Base-by-base conservation (phyloP, 2,797 vertebrate genomes). In the Aeoliscus strigatus region DNA sequence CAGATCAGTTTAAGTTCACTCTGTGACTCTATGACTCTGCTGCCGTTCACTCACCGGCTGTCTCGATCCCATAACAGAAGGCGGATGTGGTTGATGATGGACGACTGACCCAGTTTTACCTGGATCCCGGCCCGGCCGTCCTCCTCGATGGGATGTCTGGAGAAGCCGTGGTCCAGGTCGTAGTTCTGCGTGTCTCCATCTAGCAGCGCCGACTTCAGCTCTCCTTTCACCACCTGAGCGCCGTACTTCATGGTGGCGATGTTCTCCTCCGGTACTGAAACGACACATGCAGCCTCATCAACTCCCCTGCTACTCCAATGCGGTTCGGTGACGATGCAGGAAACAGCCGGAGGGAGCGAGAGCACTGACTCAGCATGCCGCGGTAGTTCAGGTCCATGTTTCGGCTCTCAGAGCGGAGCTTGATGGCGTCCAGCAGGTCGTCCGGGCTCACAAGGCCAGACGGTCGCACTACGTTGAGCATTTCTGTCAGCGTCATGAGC, bases 381-480 rank as follows among this genome's bases (percentile, higher is more conserved):
- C 96, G 89, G 58, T 96, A 98, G 89, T 95, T 97, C 7, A 99
- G 93, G 79, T 99, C 95, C 95, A 97, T 98, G 79, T 98, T 94
- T 14, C 95, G 89, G 84, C 94, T 95, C 85, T 99, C 95, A 0
- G 96, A 96, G 49, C 94, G 92, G 16, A 89, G 90, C 89, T 99
- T 97, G 68, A 99, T 99, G 74, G 96, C 95, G 59, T 98, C 94
- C 56, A 98, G 85, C 73, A 99, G 91, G 66, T 96, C 87, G 49
- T 99, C 94, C 0, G 96, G 94, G 66, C 91, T 96, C 70, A 98
- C 73, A 3, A 99, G 83, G 26, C 89, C 90, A 0, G 94, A 93
- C 8, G 94, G 95, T 26, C 94, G 87, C 43, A 98, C 96, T 55
- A 97, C 91, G 14, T 99, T 97, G 52, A 99, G 83, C 70, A 98